phyloP scores from a whole-genome alignment of 2,113 vertebrate species.

The Lepisosteus oculatus region DNA sequence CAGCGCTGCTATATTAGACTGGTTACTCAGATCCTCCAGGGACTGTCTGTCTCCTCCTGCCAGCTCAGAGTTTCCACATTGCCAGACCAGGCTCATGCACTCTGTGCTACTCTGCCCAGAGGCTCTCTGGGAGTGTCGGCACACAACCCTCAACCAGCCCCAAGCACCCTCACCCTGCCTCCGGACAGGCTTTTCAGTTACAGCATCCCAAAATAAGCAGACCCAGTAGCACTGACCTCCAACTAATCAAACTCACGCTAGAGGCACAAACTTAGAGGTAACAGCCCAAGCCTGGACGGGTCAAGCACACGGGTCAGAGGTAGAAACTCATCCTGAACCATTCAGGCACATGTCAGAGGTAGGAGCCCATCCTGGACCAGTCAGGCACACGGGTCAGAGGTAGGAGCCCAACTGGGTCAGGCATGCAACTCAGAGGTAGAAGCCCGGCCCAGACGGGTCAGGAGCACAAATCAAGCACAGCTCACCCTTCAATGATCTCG shows the following conservation, averaged over 20 bases:
- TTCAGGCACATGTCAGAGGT: not conserved
- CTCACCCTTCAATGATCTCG: constrained; percentile 86
- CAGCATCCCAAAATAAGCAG: not conserved
- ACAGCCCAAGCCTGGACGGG: not conserved
- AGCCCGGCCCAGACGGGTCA: not conserved
- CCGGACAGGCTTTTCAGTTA: not conserved
- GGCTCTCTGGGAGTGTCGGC: no score
- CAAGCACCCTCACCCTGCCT: no score
- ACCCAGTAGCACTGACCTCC: not conserved
- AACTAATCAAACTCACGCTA: not conserved
- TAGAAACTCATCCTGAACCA: not conserved
- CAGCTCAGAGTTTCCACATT: no score
- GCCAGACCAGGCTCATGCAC: no score
- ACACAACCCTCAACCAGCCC: no score
- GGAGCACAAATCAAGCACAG: constrained; percentile 13
- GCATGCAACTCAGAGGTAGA: no score
- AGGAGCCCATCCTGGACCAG: not conserved
- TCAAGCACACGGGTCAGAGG: not conserved
- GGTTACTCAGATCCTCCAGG: no score
- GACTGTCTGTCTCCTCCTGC: no score
- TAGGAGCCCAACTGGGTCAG: not conserved
- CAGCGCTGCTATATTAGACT: no score
- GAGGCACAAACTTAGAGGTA: not conserved
- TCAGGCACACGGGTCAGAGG: not conserved
- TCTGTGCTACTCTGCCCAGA: no score